These are phyloP conservation scores for Caenorhabditis sp. DNA, from an alignment of 2,888 invertebrate genomes.

Conservation along the genomic window DNA sequence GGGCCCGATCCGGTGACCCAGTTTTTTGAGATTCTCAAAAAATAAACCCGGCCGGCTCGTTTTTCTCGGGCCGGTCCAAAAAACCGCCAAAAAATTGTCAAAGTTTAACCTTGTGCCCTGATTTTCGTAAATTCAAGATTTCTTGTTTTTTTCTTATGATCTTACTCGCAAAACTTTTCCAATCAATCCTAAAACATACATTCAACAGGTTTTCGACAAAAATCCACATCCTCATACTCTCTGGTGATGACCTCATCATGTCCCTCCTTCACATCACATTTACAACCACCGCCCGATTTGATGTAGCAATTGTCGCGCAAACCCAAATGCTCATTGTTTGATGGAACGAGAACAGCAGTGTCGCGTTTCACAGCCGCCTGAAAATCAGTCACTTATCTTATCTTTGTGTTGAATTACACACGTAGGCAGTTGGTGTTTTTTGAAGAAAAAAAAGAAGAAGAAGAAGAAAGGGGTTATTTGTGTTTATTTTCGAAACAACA, in stretches of 20 bases:
- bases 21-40: too few relatives aligned
- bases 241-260: conserved; percentile 45
- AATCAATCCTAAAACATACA: too few relatives aligned
- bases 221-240: conserved; percentile 45
- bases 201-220: conserved; percentile 61
- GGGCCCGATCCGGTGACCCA: too few relatives aligned
- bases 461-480: too few relatives aligned
- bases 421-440: background rate
- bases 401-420: background rate
- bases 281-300: conserved; percentile 41
- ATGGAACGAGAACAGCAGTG: conserved; percentile 18
- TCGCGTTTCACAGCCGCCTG: conserved; percentile 41
- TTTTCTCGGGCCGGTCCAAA: too few relatives aligned
- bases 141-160: background rate
- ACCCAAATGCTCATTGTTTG: conserved; percentile 7
- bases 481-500: too few relatives aligned
- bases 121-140: too few relatives aligned
- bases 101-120: too few relatives aligned
- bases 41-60: too few relatives aligned
- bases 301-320: conserved; percentile 40
- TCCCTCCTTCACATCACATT: conserved; percentile 58
- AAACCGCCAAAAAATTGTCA: too few relatives aligned
- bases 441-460: too few relatives aligned
- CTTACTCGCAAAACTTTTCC: too few relatives aligned
- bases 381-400: conserved; percentile 6